Evolutionary conservation across 2,113 vertebrate species (phyloP).

Genomic region (Dicentrarchus labrax): DNA sequence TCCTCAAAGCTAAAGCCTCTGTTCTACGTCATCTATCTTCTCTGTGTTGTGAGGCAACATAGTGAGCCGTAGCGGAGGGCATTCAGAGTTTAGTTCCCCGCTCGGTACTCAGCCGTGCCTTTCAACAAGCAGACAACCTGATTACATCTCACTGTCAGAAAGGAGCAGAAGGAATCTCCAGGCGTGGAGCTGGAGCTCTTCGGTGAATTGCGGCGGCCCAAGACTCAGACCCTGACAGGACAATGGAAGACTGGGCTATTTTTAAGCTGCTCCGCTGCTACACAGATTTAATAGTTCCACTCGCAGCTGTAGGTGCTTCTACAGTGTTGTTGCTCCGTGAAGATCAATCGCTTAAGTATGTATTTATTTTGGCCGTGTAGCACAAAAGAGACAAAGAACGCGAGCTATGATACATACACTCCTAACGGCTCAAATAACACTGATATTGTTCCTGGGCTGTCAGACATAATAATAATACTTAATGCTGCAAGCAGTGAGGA

Average conservation of each 20-base stretch:
- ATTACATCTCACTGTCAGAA: conserved; percentile 13
- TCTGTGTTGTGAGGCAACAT: conserved; percentile 18
- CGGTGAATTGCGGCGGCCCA: conserved; percentile 38
- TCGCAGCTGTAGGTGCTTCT: conserved; percentile 17
- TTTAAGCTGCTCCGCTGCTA: conserved; percentile 47
- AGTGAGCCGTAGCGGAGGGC: background rate
- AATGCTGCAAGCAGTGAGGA: no score
- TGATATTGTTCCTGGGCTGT: no score
- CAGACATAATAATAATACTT: no score
- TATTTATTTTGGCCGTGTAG: no score
- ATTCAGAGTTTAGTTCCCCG: conserved; percentile 43
- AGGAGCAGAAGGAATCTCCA: conserved; percentile 34
- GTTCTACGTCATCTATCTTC: background rate
- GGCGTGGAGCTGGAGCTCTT: conserved; percentile 18
- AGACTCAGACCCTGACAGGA: conserved; percentile 28
- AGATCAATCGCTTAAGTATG: no score
- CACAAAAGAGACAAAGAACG: no score
- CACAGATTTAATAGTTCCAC: conserved; percentile 39
- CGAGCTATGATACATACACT: background rate
- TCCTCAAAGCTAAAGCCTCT: conserved; percentile 13
- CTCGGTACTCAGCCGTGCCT: background rate
- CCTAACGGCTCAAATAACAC: background rate
- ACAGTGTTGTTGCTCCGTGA: background rate
- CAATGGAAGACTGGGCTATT: conserved; percentile 51
- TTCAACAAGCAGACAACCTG: conserved; percentile 25